Conservation (phyloP, 2,113 vertebrate species). For the Andinoacara biseriatus region DNA sequence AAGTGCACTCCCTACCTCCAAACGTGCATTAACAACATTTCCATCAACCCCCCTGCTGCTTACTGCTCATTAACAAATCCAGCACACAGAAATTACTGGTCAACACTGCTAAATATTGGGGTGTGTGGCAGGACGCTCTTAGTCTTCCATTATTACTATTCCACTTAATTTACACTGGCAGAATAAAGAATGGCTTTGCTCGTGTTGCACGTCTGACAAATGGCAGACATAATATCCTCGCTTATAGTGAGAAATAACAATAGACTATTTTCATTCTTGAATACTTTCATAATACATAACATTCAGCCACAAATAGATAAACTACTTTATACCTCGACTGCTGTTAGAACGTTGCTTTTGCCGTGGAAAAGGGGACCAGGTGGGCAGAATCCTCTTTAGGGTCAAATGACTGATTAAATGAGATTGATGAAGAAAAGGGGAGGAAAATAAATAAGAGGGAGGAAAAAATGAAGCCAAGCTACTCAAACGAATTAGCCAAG, state of each 20-base stretch:
- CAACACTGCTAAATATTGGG: neutral
- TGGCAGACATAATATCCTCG: neutral
- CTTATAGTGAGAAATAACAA: neutral
- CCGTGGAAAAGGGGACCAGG: constrained; percentile 32
- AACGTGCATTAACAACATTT: constrained; percentile 4
- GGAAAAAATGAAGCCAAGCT: constrained; percentile 42
- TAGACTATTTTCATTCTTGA: neutral
- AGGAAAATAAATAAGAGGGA: constrained; percentile 36
- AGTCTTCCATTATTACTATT: neutral
- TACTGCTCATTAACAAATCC: neutral
- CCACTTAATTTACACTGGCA: neutral
- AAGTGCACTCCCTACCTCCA: neutral
- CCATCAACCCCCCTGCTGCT: neutral
- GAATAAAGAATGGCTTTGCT: neutral
- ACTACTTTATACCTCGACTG: neutral
- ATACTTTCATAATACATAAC: neutral
- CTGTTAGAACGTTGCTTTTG: neutral
- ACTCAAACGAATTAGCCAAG: constrained; percentile 58
- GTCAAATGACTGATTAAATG: constrained; percentile 56
- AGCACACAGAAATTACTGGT: neutral
- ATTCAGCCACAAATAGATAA: neutral
- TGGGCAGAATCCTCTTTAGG: constrained; percentile 35
- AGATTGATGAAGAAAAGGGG: constrained; percentile 55
- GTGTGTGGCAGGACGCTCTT: constrained; percentile 4
- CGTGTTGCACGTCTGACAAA: neutral